A percentile compares a stretch with the other conserved stretches of the same genome.
Evolutionary conservation across 1,140 invertebrate genomes (phyloP).

Genomic region (Brachionus calyciflorus): DNA sequence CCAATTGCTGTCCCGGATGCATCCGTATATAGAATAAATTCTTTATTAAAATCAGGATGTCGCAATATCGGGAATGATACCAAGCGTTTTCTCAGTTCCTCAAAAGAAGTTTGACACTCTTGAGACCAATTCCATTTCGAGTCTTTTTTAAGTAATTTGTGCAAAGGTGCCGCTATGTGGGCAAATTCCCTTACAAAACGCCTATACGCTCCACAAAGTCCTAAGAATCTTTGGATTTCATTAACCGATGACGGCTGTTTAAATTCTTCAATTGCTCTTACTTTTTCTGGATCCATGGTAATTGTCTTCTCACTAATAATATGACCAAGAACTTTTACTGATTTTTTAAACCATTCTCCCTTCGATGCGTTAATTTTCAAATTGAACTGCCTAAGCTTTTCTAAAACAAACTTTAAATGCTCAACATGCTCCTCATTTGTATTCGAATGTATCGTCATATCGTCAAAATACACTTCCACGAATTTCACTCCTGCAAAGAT

Average conservation of each 20-base stretch:
- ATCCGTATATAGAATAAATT: conserved; percentile 50
- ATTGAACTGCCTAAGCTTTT: conserved; percentile 49
- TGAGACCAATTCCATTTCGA: conserved; percentile 48
- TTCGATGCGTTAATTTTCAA: conserved; percentile 20
- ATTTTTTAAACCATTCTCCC: conserved; percentile 48
- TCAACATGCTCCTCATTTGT: conserved; percentile 3
- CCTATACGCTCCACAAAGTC: conserved; percentile 58
- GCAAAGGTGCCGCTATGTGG: conserved; percentile 54
- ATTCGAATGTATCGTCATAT: conserved; percentile 18
- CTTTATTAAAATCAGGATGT: conserved; percentile 50
- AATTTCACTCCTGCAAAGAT: neutral
- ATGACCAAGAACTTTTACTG: conserved; percentile 48
- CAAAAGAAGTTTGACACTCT: conserved; percentile 48
- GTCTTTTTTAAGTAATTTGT: conserved; percentile 58
- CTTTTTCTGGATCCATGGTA: conserved; percentile 48
- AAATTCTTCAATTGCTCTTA: conserved; percentile 48
- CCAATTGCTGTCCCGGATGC: conserved; percentile 47
- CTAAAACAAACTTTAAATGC: conserved; percentile 12
- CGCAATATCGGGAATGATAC: conserved; percentile 49
- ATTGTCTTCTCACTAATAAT: conserved; percentile 46
- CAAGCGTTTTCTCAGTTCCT: conserved; percentile 49
- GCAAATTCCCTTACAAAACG: conserved; percentile 57
- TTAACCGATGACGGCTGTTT: conserved; percentile 51
- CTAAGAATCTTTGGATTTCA: conserved; percentile 60
- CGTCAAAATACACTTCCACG: conserved; percentile 42